Evolutionary conservation across 2,888 invertebrate genomes (phyloP), one percentile per base, ranked within the genome.

Genomic region (Syritta pipiens): DNA sequence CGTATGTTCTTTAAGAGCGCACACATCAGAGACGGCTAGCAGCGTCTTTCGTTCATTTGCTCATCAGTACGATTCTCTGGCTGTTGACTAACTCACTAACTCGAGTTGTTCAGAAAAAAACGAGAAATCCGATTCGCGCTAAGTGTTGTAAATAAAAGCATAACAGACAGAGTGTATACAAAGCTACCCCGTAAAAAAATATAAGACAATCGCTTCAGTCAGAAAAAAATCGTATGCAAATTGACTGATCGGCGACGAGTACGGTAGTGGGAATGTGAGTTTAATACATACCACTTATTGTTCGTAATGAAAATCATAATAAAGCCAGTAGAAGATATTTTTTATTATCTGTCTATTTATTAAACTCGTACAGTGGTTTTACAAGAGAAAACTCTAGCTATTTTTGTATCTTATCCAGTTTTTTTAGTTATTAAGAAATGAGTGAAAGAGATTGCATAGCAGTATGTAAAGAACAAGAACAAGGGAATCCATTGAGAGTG

Each of bases 281-380:
- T 76, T 63, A 71, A 77, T 65, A 77, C 53, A 77, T 65, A 77
- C 53, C 46, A 71, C 65, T 77, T 77, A 77, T 76, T 76, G 76
- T 71, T 30, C 30, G 48, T 57, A 55, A 69, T 57, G 55, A 57
- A 57, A 60, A 67, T 49, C 22, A 59, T 75, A 67, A 67, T 55
- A 42, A 55, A 14, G 44, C 44, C 35, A 59, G 57, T 24, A 51
- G 51, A 12, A 51, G 19, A 49, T 53, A 49, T 55, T 69, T 63
- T 49, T 63, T 46, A 53, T 51, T 65, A 74, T n/a, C n/a, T n/a
- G n/a, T n/a, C n/a, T n/a, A n/a, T n/a, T n/a, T n/a, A n/a, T 57
- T 62, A n/a, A n/a, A 28, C 9, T 28, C 28, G 28, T 28, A 28
- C 5, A 6, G 19, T 19, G 12, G 48, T 30, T 57, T 40, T 60